Percentiles rank a stretch among this genome's conserved stretches.
These are phyloP conservation scores for Cataglyphis rosenhaueri DNA, from an alignment of 2,888 invertebrate genomes.

Conservation along the genomic window DNA sequence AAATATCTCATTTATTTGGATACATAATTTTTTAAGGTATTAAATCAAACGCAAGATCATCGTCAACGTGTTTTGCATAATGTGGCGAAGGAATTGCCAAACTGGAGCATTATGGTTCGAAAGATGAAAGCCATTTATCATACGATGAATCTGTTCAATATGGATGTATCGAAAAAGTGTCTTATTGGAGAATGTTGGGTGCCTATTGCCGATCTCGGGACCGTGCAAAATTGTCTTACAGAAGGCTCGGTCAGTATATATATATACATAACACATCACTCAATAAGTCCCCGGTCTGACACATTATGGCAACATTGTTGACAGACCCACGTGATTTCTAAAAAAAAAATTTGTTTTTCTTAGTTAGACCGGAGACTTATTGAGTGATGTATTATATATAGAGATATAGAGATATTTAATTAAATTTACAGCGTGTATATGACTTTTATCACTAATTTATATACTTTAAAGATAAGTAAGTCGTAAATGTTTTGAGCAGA, in stretches of 20 bases:
- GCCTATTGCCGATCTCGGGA: slow-evolving; percentile 92
- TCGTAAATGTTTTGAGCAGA: not conserved
- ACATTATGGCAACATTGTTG: too few species aligned
- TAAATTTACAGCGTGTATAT: not conserved
- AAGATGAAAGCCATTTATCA: slow-evolving; percentile 98
- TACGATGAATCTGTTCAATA: slow-evolving; percentile 96
- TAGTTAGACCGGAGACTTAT: too few species aligned
- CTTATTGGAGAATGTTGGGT: slow-evolving; percentile 96
- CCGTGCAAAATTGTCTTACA: slow-evolving; percentile 93
- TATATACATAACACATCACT: not conserved
- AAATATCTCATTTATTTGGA: slow-evolving; percentile 48
- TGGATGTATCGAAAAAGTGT: slow-evolving; percentile 99
- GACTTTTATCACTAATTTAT: not conserved
- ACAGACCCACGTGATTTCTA: too few species aligned
- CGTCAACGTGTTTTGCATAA: slow-evolving; percentile 93
- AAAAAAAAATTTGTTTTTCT: too few species aligned
- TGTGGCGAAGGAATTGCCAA: slow-evolving; percentile 94
- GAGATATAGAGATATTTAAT: not conserved
- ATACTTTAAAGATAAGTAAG: slow-evolving; percentile 7
- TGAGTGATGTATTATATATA: not conserved
- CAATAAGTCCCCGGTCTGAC: too few species aligned
- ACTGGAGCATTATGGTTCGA: slow-evolving; percentile 94
- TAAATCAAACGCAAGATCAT: slow-evolving; percentile 96
- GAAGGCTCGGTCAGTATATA: slow-evolving; percentile 91
- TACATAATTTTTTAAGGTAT: slow-evolving; percentile 87